These are phyloP conservation scores for Copsychus sechellarum DNA, from an alignment of 2,113 vertebrate species.

Conservation along the genomic window DNA sequence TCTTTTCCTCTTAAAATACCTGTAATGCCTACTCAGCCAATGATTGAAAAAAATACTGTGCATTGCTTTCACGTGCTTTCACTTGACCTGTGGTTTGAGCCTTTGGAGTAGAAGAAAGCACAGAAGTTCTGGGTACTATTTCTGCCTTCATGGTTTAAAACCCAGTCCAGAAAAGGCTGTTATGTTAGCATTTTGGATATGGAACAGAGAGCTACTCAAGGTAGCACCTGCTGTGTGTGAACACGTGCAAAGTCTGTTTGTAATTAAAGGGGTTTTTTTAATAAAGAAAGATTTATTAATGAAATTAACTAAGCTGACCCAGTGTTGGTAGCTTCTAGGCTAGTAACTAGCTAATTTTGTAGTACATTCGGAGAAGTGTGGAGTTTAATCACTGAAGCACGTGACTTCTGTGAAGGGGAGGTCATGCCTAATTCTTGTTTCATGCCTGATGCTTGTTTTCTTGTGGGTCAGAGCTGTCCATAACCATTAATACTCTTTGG, in stretches of 20 bases:
- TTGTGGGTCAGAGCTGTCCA: neutral
- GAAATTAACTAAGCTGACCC: neutral
- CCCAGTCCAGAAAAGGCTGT: neutral
- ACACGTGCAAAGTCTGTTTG: neutral
- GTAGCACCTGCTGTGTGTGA: neutral
- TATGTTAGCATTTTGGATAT: neutral
- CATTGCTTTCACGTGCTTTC: rapidly evolving
- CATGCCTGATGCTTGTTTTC: neutral
- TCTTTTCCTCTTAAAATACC: neutral
- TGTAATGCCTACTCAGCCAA: neutral
- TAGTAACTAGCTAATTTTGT: neutral
- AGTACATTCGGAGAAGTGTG: neutral
- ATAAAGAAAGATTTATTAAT: neutral
- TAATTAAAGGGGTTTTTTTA: neutral
- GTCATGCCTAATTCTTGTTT: neutral
- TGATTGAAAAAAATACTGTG: neutral
- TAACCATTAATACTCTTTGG: neutral
- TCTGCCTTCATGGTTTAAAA: neutral
- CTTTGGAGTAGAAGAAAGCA: neutral
- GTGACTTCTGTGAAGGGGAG: neutral
- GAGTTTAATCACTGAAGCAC: neutral
- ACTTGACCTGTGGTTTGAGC: neutral
- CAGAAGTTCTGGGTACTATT: neutral
- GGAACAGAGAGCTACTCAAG: neutral
- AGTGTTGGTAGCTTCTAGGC: neutral